Evolutionary conservation across 2,797 vertebrate genomes (phyloP).

Genomic region (Anabacerthia variegaticeps): DNA sequence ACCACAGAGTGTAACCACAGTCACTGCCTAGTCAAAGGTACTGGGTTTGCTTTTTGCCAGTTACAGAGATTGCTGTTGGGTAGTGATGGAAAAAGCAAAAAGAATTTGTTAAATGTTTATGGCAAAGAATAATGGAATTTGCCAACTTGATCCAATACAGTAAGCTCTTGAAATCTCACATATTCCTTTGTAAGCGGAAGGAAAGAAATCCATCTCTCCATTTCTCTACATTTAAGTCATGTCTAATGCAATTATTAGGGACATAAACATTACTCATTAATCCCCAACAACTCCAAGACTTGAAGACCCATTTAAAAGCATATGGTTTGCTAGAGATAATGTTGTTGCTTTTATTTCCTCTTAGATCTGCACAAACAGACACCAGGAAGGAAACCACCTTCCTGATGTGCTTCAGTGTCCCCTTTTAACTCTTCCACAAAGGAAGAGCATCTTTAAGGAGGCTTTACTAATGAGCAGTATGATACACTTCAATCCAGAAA

Average conservation of each 20-base stretch:
- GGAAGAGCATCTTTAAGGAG: neutral
- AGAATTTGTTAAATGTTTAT: neutral
- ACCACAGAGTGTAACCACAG: neutral
- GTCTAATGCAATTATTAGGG: neutral
- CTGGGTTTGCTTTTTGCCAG: neutral
- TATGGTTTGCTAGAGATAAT: neutral
- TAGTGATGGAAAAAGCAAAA: neutral
- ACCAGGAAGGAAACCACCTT: neutral
- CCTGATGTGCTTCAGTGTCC: neutral
- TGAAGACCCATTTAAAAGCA: neutral
- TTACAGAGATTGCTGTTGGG: neutral
- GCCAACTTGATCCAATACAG: neutral
- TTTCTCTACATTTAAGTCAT: neutral
- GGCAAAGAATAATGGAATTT: neutral
- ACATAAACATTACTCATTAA: neutral
- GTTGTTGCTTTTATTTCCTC: neutral
- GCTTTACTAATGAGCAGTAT: neutral
- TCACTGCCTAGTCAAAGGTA: neutral
- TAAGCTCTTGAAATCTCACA: neutral
- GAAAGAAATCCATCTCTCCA: neutral
- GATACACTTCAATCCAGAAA: neutral
- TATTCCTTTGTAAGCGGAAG: neutral
- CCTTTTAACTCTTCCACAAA: neutral
- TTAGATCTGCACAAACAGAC: neutral
- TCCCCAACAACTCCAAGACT: neutral